A percentile compares a stretch with the other conserved stretches of the same genome.
phyloP scores from a whole-genome alignment of 2,888 invertebrate species.

The Kuschelorhynchus macadamiae region DNA sequence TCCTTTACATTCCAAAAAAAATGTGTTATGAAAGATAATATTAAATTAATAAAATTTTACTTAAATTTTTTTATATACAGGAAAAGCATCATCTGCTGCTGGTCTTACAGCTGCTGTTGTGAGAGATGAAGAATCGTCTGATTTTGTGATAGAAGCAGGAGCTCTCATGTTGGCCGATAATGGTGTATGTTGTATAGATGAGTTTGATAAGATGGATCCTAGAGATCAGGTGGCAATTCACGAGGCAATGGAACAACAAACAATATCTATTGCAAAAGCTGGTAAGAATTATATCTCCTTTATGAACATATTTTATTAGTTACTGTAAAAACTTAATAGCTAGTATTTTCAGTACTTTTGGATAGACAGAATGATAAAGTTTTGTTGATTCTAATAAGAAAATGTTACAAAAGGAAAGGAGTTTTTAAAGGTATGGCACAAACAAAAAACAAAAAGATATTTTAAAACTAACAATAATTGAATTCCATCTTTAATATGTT shows the following conservation, averaged over 20 bases:
- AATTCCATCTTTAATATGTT: too few relatives aligned
- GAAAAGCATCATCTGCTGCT: constrained; percentile 97
- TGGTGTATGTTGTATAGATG: constrained; percentile 98
- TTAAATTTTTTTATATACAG: constrained; percentile 64
- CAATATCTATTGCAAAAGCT: constrained; percentile 98
- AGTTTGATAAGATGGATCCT: constrained; percentile 99
- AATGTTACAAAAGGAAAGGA: too few relatives aligned
- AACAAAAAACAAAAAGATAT: too few relatives aligned
- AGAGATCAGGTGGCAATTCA: constrained; percentile 98
- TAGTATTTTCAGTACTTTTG: too few relatives aligned
- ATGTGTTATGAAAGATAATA: too few relatives aligned
- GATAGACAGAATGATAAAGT: too few relatives aligned
- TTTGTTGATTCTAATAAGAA: too few relatives aligned
- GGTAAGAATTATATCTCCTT: constrained; percentile 63
- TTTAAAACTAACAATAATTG: too few relatives aligned
- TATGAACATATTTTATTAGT: background rate
- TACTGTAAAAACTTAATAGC: background rate
- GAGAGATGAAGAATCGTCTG: constrained; percentile 96
- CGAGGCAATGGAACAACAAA: constrained; percentile 99
- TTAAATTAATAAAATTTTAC: too few relatives aligned
- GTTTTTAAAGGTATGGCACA: too few relatives aligned
- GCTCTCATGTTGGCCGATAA: constrained; percentile 99
- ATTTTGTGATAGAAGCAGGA: constrained; percentile 99
- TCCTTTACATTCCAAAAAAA: too few relatives aligned
- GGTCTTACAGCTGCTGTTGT: constrained; percentile 99